Conservation (phyloP, 1,140 invertebrate genomes). For the Orchestia grillus region DNA sequence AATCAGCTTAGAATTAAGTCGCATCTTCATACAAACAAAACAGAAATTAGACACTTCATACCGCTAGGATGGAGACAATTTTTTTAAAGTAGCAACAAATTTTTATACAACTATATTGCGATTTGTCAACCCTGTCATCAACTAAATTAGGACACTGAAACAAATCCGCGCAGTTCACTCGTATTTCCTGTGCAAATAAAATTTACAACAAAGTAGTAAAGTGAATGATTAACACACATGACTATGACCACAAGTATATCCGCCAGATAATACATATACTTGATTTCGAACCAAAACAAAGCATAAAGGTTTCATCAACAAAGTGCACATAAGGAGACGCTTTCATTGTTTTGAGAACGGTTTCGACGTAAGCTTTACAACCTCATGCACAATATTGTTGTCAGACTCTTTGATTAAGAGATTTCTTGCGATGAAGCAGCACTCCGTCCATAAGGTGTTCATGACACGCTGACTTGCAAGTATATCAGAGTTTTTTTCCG, state of each 20-base stretch:
- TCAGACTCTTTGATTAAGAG: not conserved
- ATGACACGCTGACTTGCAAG: too few relatives aligned
- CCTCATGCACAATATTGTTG: not conserved
- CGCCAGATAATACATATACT: not conserved
- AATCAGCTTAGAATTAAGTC: constrained; percentile 16
- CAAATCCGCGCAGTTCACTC: not conserved
- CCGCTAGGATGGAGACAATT: not conserved
- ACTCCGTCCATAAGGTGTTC: too few relatives aligned
- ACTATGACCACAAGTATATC: not conserved
- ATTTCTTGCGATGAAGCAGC: too few relatives aligned
- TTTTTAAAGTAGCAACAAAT: constrained; percentile 22
- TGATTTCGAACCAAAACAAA: not conserved
- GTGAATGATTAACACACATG: not conserved
- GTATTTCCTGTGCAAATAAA: not conserved
- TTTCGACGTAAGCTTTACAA: not conserved
- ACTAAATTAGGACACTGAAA: not conserved
- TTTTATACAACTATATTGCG: constrained; percentile 21
- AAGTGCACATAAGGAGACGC: not conserved
- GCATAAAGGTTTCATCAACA: not conserved
- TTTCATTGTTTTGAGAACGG: not conserved
- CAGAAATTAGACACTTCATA: not conserved
- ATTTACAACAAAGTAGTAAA: not conserved
- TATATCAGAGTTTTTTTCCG: too few relatives aligned
- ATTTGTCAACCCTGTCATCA: constrained; percentile 23
- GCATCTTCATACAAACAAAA: constrained; percentile 9